Evolutionary conservation across 2,888 invertebrate genomes (phyloP).

Genomic region (Eudemis profundana): DNA sequence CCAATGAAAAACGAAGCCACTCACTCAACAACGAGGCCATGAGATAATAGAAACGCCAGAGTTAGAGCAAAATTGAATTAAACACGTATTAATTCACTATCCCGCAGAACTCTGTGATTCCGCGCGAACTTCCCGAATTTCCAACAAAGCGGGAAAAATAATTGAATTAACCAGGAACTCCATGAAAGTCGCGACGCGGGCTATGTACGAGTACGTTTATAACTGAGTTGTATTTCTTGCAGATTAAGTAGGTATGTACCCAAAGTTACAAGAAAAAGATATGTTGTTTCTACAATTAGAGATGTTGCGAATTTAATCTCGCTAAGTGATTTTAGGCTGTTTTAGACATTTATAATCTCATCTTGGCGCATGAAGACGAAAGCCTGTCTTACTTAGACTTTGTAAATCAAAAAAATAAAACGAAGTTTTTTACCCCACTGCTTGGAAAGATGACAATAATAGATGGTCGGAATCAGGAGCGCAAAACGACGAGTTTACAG

Average conservation of each 20-base stretch:
- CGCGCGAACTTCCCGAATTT: conserved; percentile 37
- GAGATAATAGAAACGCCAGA: conserved; percentile 29
- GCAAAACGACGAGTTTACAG: too few relatives aligned
- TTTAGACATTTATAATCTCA: too few relatives aligned
- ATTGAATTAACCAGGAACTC: conserved; percentile 39
- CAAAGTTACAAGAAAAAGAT: neutral
- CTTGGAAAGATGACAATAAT: too few relatives aligned
- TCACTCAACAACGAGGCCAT: conserved; percentile 16
- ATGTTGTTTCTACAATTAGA: too few relatives aligned
- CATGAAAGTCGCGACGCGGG: conserved; percentile 32
- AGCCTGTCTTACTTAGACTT: too few relatives aligned
- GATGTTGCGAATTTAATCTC: too few relatives aligned
- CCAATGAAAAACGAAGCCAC: conserved; percentile 9
- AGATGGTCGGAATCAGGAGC: too few relatives aligned
- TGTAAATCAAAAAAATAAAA: too few relatives aligned
- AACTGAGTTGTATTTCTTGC: conserved; percentile 32
- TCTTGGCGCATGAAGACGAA: too few relatives aligned
- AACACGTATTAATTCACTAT: conserved; percentile 44
- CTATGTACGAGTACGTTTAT: conserved; percentile 26
- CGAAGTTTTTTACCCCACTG: too few relatives aligned
- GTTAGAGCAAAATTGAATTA: conserved; percentile 36
- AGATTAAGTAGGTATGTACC: neutral
- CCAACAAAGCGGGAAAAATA: conserved; percentile 43
- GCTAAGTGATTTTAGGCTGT: too few relatives aligned
- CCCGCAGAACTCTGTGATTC: conserved; percentile 40